Conservation (phyloP, 2,113 vertebrate species). For the Hippocampus zosterae region DNA sequence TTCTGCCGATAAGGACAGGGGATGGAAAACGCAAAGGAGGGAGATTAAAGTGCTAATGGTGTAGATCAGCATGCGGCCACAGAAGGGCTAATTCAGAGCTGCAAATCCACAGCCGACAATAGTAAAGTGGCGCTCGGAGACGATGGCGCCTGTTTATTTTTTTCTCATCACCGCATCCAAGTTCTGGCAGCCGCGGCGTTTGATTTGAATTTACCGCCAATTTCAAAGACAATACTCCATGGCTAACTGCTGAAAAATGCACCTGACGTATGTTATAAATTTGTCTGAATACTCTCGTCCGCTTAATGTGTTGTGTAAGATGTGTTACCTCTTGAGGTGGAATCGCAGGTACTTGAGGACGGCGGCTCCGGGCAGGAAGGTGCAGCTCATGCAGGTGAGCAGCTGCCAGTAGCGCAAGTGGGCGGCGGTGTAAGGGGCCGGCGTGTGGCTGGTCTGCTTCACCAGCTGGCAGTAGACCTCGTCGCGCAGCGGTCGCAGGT, state of each 20-base stretch:
- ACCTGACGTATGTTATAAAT: too few relatives aligned
- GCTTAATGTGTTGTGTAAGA: too few relatives aligned
- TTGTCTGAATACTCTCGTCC: too few relatives aligned
- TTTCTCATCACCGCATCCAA: conserved; percentile 30
- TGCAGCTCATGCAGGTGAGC: conserved; percentile 96
- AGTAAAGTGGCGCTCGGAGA: conserved; percentile 48
- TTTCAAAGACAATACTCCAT: neutral
- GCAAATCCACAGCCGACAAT: conserved; percentile 57
- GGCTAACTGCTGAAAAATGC: neutral
- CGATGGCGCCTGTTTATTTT: conserved; percentile 45
- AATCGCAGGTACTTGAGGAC: conserved; percentile 85
- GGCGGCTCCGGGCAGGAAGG: conserved; percentile 82
- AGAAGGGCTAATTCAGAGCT: conserved; percentile 57
- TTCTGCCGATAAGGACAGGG: conserved; percentile 49
- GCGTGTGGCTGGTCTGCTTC: conserved; percentile 89
- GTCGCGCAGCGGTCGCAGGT: conserved; percentile 89
- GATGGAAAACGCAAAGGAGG: conserved; percentile 35
- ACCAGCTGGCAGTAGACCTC: conserved; percentile 97
- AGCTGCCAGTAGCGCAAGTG: conserved; percentile 96
- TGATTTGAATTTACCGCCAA: neutral
- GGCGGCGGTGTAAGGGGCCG: conserved; percentile 70
- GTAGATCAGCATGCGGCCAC: conserved; percentile 44
- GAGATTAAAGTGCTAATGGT: conserved; percentile 52
- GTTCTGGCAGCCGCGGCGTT: conserved; percentile 7
- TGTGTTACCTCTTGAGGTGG: conserved; percentile 86